These are phyloP conservation scores for Oncorhynchus mykiss DNA, from an alignment of 2,113 vertebrate species.

Conservation along the genomic window DNA sequence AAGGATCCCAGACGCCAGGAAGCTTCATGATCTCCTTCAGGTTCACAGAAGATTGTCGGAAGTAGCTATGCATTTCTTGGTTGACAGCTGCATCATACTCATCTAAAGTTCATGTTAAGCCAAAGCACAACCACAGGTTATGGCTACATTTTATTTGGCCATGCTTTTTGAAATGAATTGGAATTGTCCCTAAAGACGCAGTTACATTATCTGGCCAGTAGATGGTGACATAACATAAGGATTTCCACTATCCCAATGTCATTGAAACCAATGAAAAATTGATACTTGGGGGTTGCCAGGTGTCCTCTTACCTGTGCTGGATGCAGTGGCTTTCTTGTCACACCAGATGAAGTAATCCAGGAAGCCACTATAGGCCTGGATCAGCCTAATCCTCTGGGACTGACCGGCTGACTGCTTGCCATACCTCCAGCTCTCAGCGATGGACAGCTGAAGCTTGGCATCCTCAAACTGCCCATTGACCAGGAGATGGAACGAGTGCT, in stretches of 20 bases:
- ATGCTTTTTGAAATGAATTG: no score
- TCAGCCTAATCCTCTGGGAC: constrained; percentile 71
- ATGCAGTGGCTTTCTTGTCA: constrained; percentile 68
- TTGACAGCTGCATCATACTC: constrained; percentile 49
- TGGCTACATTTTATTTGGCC: neutral
- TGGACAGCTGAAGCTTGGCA: constrained; percentile 77
- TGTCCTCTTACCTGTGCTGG: constrained; percentile 68
- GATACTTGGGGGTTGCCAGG: constrained; percentile 10
- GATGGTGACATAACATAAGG: no score
- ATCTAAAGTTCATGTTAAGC: constrained; percentile 39
- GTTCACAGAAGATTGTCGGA: constrained; percentile 81
- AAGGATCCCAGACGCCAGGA: constrained; percentile 93
- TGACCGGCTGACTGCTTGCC: constrained; percentile 76
- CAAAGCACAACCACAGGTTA: no score
- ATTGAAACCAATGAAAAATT: constrained; percentile 31
- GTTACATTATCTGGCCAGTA: no score
- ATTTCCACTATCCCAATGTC: neutral
- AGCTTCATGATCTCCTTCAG: constrained; percentile 77
- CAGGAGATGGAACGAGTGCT: constrained; percentile 84
- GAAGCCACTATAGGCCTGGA: constrained; percentile 85
- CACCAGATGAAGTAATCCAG: constrained; percentile 85
- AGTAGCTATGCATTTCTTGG: constrained; percentile 75
- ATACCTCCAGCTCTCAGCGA: constrained; percentile 83
- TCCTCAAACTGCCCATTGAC: constrained; percentile 78
- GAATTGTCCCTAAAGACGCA: no score